Percentiles rank a stretch among this genome's conserved stretches.
These are phyloP conservation scores for Cotesia chilonis DNA, from an alignment of 1,140 invertebrate species.

Conservation along the genomic window DNA sequence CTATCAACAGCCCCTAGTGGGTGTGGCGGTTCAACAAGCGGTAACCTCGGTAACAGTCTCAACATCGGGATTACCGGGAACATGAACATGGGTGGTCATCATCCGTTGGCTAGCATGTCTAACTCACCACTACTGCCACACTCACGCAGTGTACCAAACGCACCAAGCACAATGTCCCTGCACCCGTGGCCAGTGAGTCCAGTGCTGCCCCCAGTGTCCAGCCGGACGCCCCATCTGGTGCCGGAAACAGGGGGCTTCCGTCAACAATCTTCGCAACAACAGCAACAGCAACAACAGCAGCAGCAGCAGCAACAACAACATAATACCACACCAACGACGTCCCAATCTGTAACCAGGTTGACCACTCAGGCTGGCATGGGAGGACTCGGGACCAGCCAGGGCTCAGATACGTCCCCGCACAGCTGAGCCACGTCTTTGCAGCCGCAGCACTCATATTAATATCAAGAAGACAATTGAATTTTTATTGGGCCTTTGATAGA, in stretches of 20 bases:
- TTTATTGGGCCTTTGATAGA: conserved; percentile 20
- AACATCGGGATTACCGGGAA: conserved; percentile 53
- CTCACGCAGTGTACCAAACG: conserved; percentile 67
- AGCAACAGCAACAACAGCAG: conserved; percentile 62
- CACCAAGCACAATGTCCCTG: conserved; percentile 61
- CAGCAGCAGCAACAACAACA: conserved; percentile 47
- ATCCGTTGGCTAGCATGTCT: conserved; percentile 56
- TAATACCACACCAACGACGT: conserved; percentile 42
- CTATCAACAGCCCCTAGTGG: conserved; percentile 57
- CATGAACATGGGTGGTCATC: conserved; percentile 50
- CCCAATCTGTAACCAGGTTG: conserved; percentile 57
- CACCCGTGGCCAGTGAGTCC: conserved; percentile 80
- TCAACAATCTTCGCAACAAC: conserved; percentile 46
- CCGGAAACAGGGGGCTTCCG: conserved; percentile 71
- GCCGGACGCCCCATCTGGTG: conserved; percentile 76
- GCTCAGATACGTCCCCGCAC: conserved; percentile 60
- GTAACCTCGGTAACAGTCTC: conserved; percentile 54
- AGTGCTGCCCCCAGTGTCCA: conserved; percentile 75
- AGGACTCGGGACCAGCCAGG: conserved; percentile 60
- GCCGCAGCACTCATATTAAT: conserved; percentile 65
- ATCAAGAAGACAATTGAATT: neutral
- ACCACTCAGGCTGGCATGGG: conserved; percentile 60
- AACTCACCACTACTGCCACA: conserved; percentile 69
- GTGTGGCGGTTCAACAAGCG: conserved; percentile 48
- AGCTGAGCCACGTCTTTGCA: conserved; percentile 65